These are phyloP conservation scores for Cephalopachus bancanus DNA, from an alignment of 2,797 vertebrate species.

Conservation along the genomic window DNA sequence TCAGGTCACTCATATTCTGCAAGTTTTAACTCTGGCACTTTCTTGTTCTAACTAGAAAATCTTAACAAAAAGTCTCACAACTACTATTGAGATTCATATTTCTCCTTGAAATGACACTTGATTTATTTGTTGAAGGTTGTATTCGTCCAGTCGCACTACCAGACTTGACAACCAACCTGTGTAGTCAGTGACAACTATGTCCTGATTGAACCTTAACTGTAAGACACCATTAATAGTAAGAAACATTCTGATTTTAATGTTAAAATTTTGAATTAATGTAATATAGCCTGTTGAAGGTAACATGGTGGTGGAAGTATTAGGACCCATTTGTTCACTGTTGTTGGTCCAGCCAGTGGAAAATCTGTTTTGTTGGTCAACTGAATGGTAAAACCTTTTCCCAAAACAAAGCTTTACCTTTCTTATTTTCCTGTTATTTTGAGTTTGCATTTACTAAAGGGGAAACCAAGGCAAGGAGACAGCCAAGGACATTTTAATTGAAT, in stretches of 20 bases:
- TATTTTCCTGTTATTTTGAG: not conserved
- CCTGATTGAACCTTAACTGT: not conserved
- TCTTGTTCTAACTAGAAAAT: not conserved
- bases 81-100: not conserved
- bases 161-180: not conserved
- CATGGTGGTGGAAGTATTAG: not conserved
- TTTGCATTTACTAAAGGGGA: slow-evolving; percentile 44
- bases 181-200: not conserved
- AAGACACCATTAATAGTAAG: not conserved
- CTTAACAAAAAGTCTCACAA: not conserved
- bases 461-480: slow-evolving; percentile 42
- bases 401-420: not conserved
- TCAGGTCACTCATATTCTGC: not conserved
- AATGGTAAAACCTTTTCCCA: slow-evolving; percentile 1
- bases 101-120: not conserved
- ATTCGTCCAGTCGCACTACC: not conserved
- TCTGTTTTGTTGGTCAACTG: not conserved
- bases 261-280: not conserved
- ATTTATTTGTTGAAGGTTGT: slow-evolving; percentile 11
- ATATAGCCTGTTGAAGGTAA: not conserved
- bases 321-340: not conserved
- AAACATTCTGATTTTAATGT: slow-evolving; percentile 6
- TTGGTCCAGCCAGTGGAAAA: not conserved
- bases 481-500: slow-evolving; percentile 71
- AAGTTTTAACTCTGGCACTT: not conserved